Base-by-base conservation (phyloP, 1,140 invertebrate species). In the Drosophila kepulauana region DNA sequence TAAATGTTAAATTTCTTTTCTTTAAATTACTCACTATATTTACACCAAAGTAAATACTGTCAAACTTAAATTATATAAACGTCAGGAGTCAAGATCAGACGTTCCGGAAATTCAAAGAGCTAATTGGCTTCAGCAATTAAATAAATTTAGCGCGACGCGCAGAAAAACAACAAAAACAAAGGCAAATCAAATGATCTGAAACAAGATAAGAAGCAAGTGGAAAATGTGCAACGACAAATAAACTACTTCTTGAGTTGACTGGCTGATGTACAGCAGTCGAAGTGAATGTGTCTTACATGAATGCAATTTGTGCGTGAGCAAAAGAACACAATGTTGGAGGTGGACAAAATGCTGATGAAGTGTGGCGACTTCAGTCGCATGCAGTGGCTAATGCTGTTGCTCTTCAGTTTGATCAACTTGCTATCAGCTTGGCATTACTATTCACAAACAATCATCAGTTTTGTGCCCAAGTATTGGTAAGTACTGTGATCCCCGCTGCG, bases 301-400 rank as follows among this genome's bases (percentile, higher is more conserved):
- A 70, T 51, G 52, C 49, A 59, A 64, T 46, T 75, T 46, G 48
- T 67, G 45, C 38, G 46, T 8, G 43, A 52, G 35, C 13, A 8
- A 2, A 62, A n/a, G 5, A 45, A 3, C 58, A 72, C 20, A 10
- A 88, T 88, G 84, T 41, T 82, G 66, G 87, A 91, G 43, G 82
- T 87, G 57, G 87, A 87, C 51, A 90, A 78, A 33, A 93, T 95
- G 74, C 81, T 95, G 30, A 86, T 92, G 11, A 93, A 94, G 54
- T 94, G 94, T 51, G 95, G 95, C 5, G 94, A 94, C 78, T 95
- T 95, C 75, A 93, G 94, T 30, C 80, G 87, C 2, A 95, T 94
- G 82, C 95, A 96, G 82, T 84, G 93, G 63, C 74, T 94, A 1
- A 90, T 95, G 43, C 93, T 95, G 78, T 65, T 93, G n/a, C 79